Percentiles rank a stretch among this genome's conserved stretches.
Conservation (phyloP, 2,113 vertebrate genomes). For the Geococcyx californianus region DNA sequence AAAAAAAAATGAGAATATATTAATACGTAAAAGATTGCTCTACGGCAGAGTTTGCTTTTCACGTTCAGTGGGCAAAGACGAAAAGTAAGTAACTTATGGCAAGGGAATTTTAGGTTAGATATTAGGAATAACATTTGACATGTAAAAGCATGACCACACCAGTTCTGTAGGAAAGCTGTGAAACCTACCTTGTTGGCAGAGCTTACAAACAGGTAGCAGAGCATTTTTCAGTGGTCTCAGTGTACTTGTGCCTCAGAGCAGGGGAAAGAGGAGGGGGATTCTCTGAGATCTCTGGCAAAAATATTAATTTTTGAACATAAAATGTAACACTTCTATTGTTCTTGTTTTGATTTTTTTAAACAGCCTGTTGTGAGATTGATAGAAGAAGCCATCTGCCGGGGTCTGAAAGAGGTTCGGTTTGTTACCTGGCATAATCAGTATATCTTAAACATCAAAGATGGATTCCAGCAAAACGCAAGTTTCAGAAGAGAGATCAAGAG, state of each 20-base stretch:
- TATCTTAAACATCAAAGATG: slow-evolving; percentile 91
- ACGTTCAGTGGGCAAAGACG: background rate
- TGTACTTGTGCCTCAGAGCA: background rate
- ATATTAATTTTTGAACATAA: accelerated
- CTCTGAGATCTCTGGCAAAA: background rate
- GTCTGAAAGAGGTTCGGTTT: slow-evolving; percentile 94
- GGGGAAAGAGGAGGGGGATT: background rate
- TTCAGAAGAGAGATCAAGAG: slow-evolving; percentile 94
- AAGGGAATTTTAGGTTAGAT: background rate
- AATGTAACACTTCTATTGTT: background rate
- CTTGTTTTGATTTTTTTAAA: background rate
- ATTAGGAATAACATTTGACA: background rate
- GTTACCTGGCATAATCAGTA: slow-evolving; percentile 97
- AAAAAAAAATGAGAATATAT: background rate
- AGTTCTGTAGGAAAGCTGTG: background rate
- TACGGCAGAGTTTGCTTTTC: background rate
- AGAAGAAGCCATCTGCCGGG: slow-evolving; percentile 89
- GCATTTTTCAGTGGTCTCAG: background rate
- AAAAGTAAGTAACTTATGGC: background rate
- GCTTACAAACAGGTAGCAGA: background rate
- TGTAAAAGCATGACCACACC: background rate
- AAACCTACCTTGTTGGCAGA: background rate
- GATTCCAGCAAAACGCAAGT: slow-evolving; percentile 93
- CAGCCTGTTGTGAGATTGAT: slow-evolving; percentile 94
- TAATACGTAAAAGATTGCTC: background rate